Evolutionary conservation across 2,113 vertebrate species (phyloP), one percentile per base, ranked within the genome.

Genomic region (Pyxicephalus adspersus): DNA sequence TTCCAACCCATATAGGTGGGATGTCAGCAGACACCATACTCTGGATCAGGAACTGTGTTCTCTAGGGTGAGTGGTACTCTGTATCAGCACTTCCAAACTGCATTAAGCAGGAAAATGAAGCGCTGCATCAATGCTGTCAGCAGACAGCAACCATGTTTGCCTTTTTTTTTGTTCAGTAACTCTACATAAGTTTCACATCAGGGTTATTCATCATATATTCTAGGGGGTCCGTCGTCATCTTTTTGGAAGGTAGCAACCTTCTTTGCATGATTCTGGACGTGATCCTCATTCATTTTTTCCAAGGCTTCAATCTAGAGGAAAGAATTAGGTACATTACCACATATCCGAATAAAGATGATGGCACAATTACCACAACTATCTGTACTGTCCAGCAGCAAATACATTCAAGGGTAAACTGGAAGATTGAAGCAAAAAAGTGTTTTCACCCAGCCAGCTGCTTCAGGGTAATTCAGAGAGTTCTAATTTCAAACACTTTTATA

Each of bases 201-300:
- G 68, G 80, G 88, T 85, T 94, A 94, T 86, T 93, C 89, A 64
- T 88, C 60, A 64, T 38, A 85, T 61, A 84, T 87, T 84, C 84
- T 72, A 19, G 80, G 80, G 18, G 94, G 94, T 1, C 95, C 95
- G 16, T 76, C 88, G 19, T 96, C 92, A 0, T 83, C 87, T 16
- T 84, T 80, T 22, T 91, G 78, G 85, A 89, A 91, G 0, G 85
- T 83, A 26, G 92, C 90, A 0, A 84, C 87, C 74, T 97, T 97
- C 90, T 95, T 97, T 58, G 94, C 93, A 2, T 92, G 90, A 80
- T 89, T 94, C 89, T 98, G 97, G 64, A 98, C 89, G 0, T 99
- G 97, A 77, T 98, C 96, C 90, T 98, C 96, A 34, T 98, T 99
- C 83, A 93, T 92, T 90, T 97, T 98, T 91, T 99, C 96, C 92